These are phyloP conservation scores for Styela clava DNA, from an alignment of 23 tunicate genomes.

Conservation along the genomic window DNA sequence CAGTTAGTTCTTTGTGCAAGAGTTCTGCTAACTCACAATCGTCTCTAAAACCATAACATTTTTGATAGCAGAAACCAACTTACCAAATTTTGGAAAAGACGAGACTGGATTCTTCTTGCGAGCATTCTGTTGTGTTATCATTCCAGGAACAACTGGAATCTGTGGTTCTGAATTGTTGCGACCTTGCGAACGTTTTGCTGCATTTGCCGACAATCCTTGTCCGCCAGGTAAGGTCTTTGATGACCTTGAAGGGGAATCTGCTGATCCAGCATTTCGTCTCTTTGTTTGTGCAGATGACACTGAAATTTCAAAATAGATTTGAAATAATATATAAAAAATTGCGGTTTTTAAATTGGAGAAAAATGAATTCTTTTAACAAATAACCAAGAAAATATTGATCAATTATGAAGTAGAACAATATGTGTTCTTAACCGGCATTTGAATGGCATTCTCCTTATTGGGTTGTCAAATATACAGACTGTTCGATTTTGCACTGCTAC, in stretches of 20 bases:
- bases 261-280: conserved; percentile 28
- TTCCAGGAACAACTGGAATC: conserved; percentile 37
- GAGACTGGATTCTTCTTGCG: conserved; percentile 58
- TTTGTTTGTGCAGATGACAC: conserved; percentile 47
- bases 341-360: neutral
- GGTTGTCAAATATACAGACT: too few relatives aligned
- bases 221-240: conserved; percentile 77
- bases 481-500: too few relatives aligned
- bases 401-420: too few relatives aligned
- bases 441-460: too few relatives aligned
- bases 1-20: too few relatives aligned
- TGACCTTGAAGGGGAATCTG: conserved; percentile 76
- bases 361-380: too few relatives aligned
- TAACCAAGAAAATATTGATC: too few relatives aligned
- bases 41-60: neutral
- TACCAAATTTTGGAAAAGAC: conserved; percentile 75
- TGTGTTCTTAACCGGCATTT: too few relatives aligned
- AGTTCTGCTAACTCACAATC: neutral
- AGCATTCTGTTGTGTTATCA: conserved; percentile 50
- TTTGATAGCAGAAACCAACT: neutral
- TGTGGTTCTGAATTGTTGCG: conserved; percentile 91
- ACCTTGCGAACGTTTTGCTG: neutral
- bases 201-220: neutral
- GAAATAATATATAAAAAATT: neutral
- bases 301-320: conserved; percentile 10